Conservation (phyloP, 35 echinoderm and acorn worm genomes). For the Acanthaster planci region DNA sequence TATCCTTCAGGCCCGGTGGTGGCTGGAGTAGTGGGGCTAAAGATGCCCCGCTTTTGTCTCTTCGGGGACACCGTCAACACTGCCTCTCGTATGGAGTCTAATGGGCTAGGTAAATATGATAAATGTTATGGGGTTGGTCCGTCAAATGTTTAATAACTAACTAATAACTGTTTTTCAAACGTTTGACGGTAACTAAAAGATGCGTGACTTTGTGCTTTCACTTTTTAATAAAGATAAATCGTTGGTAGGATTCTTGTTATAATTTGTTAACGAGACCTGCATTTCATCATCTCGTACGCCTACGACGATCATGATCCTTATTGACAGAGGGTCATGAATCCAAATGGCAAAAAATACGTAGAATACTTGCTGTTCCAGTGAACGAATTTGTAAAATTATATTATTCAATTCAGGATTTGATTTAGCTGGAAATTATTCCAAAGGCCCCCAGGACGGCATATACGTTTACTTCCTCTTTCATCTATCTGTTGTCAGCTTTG, state of each 20-base stretch:
- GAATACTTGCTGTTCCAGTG: neutral
- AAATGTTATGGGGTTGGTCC: too few relatives aligned
- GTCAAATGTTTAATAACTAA: too few relatives aligned
- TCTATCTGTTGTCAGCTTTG: constrained; percentile 8
- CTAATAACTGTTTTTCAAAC: too few relatives aligned
- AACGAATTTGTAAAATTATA: neutral
- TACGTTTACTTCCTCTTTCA: neutral
- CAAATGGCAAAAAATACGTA: too few relatives aligned
- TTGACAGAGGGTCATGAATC: too few relatives aligned
- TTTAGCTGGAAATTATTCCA: neutral
- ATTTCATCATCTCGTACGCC: too few relatives aligned
- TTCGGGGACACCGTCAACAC: constrained; percentile 74
- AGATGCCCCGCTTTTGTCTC: constrained; percentile 70
- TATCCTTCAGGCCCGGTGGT: constrained; percentile 48
- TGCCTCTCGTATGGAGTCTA: constrained; percentile 63
- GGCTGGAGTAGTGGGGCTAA: constrained; percentile 58
- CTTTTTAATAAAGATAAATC: too few relatives aligned
- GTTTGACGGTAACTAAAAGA: too few relatives aligned
- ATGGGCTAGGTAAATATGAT: constrained; percentile 46
- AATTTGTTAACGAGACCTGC: too few relatives aligned
- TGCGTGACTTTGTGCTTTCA: too few relatives aligned
- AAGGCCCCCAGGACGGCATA: neutral
- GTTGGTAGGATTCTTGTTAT: too few relatives aligned
- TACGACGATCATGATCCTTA: too few relatives aligned
- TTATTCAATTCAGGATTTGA: neutral